A percentile compares a stretch with the other conserved stretches of the same genome.
These are phyloP conservation scores for Hemichromis elongatus DNA, from an alignment of 2,113 vertebrate species.

Conservation along the genomic window DNA sequence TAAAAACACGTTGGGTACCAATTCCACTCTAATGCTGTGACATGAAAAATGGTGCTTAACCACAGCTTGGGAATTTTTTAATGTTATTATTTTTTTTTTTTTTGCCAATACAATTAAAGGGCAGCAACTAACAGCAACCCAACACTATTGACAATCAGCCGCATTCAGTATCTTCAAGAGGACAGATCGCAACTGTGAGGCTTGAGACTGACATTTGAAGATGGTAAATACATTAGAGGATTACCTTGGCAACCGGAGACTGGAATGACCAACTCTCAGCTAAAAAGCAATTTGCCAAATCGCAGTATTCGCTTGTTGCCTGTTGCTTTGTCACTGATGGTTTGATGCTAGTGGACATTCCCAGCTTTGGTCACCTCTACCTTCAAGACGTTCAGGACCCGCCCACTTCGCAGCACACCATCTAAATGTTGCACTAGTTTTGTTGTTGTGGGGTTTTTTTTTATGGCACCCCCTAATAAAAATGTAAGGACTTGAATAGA, in stretches of 20 bases:
- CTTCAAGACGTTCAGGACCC: too few species aligned
- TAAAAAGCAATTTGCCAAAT: neutral
- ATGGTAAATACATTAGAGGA: neutral
- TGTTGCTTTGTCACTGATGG: neutral
- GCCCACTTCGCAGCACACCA: neutral
- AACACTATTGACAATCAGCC: neutral
- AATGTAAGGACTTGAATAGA: neutral
- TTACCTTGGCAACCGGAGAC: neutral
- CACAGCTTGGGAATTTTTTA: neutral
- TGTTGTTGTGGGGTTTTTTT: too few species aligned
- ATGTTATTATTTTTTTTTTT: accelerated
- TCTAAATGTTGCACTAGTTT: too few species aligned
- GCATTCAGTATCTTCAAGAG: neutral
- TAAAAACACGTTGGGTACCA: neutral
- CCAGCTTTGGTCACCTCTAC: neutral
- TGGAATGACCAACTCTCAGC: neutral
- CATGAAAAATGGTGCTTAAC: neutral
- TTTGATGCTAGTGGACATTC: neutral
- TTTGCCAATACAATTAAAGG: neutral
- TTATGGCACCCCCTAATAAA: neutral
- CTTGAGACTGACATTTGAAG: neutral
- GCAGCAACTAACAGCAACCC: neutral
- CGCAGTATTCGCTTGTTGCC: neutral
- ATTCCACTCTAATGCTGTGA: neutral
- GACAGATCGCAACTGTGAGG: neutral